These are phyloP conservation scores for Conistra vaccinii DNA, from an alignment of 2,888 invertebrate genomes.

Conservation along the genomic window DNA sequence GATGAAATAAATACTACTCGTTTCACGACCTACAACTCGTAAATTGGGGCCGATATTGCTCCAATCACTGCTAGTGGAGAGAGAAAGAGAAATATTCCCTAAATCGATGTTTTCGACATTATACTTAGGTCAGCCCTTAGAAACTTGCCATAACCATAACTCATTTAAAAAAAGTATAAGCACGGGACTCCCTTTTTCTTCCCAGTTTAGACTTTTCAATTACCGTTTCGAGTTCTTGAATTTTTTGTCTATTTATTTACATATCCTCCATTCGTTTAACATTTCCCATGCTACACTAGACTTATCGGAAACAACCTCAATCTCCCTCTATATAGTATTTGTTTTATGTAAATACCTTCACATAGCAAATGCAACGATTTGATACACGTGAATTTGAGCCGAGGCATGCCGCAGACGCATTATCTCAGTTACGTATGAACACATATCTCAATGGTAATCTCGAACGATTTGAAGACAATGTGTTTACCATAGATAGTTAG, in stretches of 20 bases:
- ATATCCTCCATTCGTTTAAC: background rate
- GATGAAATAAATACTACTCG: background rate
- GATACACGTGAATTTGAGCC: slow-evolving; percentile 12
- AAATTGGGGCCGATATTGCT: background rate
- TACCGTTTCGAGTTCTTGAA: background rate
- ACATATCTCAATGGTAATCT: slow-evolving; percentile 32
- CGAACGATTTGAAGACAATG: slow-evolving; percentile 35
- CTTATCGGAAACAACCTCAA: background rate
- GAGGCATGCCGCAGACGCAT: slow-evolving; percentile 10
- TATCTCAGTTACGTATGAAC: slow-evolving; percentile 16
- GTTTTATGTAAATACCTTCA: background rate
- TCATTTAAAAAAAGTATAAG: too few relatives aligned
- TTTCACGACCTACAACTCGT: background rate
- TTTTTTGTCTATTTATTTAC: background rate
- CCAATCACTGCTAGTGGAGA: background rate
- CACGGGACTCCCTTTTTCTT: background rate
- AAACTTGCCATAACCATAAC: too few relatives aligned
- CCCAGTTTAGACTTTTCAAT: background rate
- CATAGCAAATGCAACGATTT: slow-evolving; percentile 10
- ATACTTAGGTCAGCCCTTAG: background rate
- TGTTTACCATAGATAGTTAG: slow-evolving; percentile 7
- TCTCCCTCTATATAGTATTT: background rate
- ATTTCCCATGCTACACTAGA: background rate
- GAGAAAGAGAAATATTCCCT: background rate
- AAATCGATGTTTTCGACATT: background rate